phyloP scores from a whole-genome alignment of 2,888 invertebrate species.

The Volucella zonaria region DNA sequence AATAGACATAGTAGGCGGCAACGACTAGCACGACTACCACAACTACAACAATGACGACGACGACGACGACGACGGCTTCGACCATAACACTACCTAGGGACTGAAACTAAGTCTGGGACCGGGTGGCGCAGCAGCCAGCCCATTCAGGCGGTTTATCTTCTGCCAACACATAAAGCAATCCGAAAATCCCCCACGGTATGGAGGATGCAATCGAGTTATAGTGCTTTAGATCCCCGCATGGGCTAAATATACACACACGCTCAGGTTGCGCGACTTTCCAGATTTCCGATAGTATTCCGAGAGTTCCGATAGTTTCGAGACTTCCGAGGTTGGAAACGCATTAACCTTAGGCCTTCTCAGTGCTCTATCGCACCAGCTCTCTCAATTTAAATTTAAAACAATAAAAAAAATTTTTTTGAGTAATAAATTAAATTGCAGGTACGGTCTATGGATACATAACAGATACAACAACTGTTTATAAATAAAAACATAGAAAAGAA shows the following conservation, averaged over 20 bases:
- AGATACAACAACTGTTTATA: slow-evolving; percentile 1
- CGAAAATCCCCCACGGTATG: slow-evolving; percentile 2
- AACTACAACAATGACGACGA: no score
- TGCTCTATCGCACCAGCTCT: no score
- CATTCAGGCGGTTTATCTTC: slow-evolving; percentile 37
- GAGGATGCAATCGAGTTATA: slow-evolving; percentile 18
- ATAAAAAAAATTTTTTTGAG: neutral
- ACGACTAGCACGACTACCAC: no score
- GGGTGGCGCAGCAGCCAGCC: neutral
- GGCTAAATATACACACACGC: slow-evolving; percentile 5
- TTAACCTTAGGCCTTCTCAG: neutral
- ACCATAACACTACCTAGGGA: no score
- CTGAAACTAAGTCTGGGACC: no score
- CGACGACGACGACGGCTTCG: neutral
- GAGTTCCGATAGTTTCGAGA: neutral
- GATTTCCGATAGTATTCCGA: neutral
- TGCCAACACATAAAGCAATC: slow-evolving; percentile 7
- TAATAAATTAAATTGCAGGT: neutral
- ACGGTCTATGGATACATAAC: no score
- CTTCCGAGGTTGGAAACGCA: slow-evolving; percentile 7
- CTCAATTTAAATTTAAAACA: no score
- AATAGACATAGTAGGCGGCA: slow-evolving; percentile 9
- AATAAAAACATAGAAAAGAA: neutral
- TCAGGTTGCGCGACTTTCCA: neutral
- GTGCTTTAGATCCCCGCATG: slow-evolving; percentile 8